Percentiles rank a stretch among this genome's conserved stretches.
Conservation (phyloP, 2,888 invertebrate genomes). For the Polydrusus cervinus region DNA sequence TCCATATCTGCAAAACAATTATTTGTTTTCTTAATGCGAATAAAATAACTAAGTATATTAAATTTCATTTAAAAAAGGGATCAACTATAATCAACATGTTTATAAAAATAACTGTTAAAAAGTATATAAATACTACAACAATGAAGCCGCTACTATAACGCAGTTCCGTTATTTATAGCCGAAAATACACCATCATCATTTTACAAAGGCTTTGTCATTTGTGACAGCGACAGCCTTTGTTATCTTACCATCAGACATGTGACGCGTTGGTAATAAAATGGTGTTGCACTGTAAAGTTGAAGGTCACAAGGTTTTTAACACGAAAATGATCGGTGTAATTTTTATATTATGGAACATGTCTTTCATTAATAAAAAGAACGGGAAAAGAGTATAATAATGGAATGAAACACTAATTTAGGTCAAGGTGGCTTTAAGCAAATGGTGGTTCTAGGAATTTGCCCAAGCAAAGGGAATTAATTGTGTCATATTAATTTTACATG, state of each 20-base stretch:
- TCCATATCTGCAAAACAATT: too few species aligned
- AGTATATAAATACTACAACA: neutral
- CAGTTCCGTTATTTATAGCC: conserved; percentile 8
- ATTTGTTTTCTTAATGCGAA: too few species aligned
- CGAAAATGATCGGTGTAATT: neutral
- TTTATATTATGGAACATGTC: too few species aligned
- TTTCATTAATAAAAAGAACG: too few species aligned
- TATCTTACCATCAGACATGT: conserved; percentile 30
- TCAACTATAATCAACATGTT: neutral
- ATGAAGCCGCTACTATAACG: neutral
- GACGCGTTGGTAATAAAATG: conserved; percentile 26
- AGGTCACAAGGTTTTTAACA: conserved; percentile 16
- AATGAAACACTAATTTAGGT: too few species aligned
- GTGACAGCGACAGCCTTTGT: conserved; percentile 32
- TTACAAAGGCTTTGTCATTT: conserved; percentile 14
- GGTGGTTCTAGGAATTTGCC: too few species aligned
- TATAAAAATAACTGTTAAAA: conserved; percentile 16
- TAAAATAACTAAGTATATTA: too few species aligned
- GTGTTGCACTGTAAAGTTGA: conserved; percentile 31
- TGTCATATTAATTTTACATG: too few species aligned
- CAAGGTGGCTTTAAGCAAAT: too few species aligned
- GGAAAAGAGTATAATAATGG: too few species aligned
- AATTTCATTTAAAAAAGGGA: too few species aligned
- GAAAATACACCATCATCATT: conserved; percentile 10
- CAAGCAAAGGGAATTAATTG: too few species aligned